Percentiles rank a stretch among this genome's conserved stretches.
Evolutionary conservation across 2,888 invertebrate genomes (phyloP).

Genomic region (Crossocerus cetratus): DNA sequence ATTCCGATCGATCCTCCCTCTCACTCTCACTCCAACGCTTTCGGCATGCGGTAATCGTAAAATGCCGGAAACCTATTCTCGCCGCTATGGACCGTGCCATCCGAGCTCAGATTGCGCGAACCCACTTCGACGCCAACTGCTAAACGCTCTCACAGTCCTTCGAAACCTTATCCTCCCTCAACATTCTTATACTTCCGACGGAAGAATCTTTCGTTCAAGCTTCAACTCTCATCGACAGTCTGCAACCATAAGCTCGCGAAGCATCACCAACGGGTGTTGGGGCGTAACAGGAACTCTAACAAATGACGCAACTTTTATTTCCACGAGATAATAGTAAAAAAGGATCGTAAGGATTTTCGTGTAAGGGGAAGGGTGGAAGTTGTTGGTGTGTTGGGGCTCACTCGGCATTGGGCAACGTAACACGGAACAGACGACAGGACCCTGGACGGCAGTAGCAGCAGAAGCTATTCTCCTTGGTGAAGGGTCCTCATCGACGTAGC

Average conservation of each 20-base stretch:
- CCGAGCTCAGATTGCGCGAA: slow-evolving; percentile 30
- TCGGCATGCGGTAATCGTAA: slow-evolving; percentile 32
- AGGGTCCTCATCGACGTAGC: slow-evolving; percentile 65
- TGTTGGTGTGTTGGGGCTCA: slow-evolving; percentile 39
- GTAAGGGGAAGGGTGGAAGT: slow-evolving; percentile 1
- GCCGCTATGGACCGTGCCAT: slow-evolving; percentile 31
- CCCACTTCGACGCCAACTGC: slow-evolving; percentile 20
- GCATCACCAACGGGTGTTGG: too few relatives aligned
- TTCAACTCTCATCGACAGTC: too few relatives aligned
- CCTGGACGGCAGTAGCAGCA: slow-evolving; percentile 49
- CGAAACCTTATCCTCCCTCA: slow-evolving; percentile 11
- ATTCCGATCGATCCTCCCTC: slow-evolving; percentile 42
- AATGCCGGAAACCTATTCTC: slow-evolving; percentile 38
- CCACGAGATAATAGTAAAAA: too few relatives aligned
- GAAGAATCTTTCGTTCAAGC: too few relatives aligned
- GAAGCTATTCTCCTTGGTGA: slow-evolving; percentile 62
- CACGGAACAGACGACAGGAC: slow-evolving; percentile 54
- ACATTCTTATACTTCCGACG: too few relatives aligned
- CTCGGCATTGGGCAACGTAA: slow-evolving; percentile 48
- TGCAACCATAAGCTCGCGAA: too few relatives aligned
- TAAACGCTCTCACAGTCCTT: slow-evolving; percentile 4
- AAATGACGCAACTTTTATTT: slow-evolving; percentile 12
- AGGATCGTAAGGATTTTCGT: too few relatives aligned
- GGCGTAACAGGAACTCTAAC: too few relatives aligned
- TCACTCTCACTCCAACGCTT: slow-evolving; percentile 14